A percentile compares a stretch with the other conserved stretches of the same genome.
phyloP scores from a whole-genome alignment of 2,888 invertebrate genomes.

The Hirtodrosophila histrioides region DNA sequence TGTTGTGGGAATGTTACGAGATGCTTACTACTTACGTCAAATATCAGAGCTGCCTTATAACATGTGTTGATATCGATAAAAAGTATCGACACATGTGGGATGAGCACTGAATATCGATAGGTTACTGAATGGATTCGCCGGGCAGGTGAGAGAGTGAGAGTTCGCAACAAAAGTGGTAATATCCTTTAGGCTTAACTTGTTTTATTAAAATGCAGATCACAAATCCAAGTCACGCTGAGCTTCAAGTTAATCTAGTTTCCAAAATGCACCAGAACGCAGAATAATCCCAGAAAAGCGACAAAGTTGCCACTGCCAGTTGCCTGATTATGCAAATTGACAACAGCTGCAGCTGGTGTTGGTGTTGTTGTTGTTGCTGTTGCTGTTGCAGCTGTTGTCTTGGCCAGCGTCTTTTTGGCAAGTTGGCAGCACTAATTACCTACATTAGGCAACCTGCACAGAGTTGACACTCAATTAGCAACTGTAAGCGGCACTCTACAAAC shows the following conservation, averaged over 20 bases:
- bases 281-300: slow-evolving; percentile 42
- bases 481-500: slow-evolving; percentile 52
- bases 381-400: slow-evolving; percentile 31
- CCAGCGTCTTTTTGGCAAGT: slow-evolving; percentile 35
- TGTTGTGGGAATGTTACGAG: too few species aligned
- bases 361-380: background rate
- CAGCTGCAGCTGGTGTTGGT: slow-evolving; percentile 23
- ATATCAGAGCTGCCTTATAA: too few species aligned
- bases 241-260: slow-evolving; percentile 27
- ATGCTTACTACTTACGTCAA: too few species aligned
- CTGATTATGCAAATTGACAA: slow-evolving; percentile 65
- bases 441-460: slow-evolving; percentile 73
- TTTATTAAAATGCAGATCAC: slow-evolving; percentile 17
- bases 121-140: too few species aligned
- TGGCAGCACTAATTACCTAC: slow-evolving; percentile 69
- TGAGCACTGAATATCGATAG: too few species aligned
- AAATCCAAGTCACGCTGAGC: slow-evolving; percentile 24
- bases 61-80: too few species aligned
- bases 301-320: slow-evolving; percentile 41
- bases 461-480: slow-evolving; percentile 75
- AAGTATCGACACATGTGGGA: too few species aligned
- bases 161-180: background rate
- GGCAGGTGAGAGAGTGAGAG: too few species aligned
- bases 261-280: slow-evolving; percentile 3
- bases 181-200: background rate